Conservation (phyloP, 2,797 vertebrate species). For the Catharus ustulatus region DNA sequence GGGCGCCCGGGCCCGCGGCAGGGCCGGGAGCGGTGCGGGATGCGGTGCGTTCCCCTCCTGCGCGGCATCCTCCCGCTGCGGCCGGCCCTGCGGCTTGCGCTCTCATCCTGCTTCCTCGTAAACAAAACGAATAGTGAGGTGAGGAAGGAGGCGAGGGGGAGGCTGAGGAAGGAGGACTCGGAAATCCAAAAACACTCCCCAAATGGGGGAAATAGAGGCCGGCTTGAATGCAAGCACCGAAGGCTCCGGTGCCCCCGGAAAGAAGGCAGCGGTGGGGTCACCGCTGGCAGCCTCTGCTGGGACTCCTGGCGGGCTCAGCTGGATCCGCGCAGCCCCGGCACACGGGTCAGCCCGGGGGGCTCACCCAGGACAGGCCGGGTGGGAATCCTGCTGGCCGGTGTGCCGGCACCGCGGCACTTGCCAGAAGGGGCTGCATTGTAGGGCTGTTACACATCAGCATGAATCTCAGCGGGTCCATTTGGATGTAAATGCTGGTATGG, state of each 20-base stretch:
- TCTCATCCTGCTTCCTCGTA: not conserved
- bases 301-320: not conserved
- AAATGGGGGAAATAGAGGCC: not conserved
- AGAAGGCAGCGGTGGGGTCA: not conserved
- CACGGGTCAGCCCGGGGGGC: not conserved
- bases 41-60: not conserved
- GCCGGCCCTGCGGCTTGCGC: not conserved
- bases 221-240: not conserved
- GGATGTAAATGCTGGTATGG: slow-evolving; percentile 54
- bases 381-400: not conserved
- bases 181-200: not conserved
- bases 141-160: not conserved
- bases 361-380: not conserved
- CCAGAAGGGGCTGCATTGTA: not conserved
- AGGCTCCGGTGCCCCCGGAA: not conserved
- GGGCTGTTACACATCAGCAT: not conserved
- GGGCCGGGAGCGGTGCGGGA: not conserved
- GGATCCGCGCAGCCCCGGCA: not conserved
- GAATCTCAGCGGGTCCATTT: slow-evolving; percentile 36
- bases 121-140: not conserved
- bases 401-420: not conserved
- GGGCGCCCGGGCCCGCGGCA: not conserved
- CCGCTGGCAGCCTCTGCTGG: not conserved
- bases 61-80: not conserved
- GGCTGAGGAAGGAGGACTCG: not conserved